Conservation (phyloP, 1,140 invertebrate species). For the Pogonomyrmex barbatus region DNA sequence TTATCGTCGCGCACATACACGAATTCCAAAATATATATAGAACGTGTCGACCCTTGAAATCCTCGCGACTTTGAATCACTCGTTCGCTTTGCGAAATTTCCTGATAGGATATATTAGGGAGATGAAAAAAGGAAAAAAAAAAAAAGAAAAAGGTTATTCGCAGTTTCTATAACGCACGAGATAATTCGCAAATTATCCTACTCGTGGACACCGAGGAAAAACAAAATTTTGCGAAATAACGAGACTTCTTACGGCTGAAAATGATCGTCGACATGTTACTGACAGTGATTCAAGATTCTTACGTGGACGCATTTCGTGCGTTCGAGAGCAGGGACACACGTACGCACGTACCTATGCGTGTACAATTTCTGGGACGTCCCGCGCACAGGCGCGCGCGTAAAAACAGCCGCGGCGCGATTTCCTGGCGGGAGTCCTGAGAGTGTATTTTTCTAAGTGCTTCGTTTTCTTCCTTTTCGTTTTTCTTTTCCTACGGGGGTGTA, state of each 20-base stretch:
- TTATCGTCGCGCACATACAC: constrained; percentile 22
- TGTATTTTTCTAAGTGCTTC: constrained; percentile 69
- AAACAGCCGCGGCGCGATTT: constrained; percentile 5
- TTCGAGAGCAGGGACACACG: constrained; percentile 34
- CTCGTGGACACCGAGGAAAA: not conserved
- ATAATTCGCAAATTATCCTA: not conserved
- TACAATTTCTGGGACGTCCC: constrained; percentile 34
- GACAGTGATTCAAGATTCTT: constrained; percentile 19
- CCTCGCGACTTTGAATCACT: constrained; percentile 7
- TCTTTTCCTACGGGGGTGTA: constrained; percentile 46
- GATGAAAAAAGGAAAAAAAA: not conserved
- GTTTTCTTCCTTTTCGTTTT: constrained; percentile 60
- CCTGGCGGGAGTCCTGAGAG: constrained; percentile 62
- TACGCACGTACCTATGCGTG: constrained; percentile 4
- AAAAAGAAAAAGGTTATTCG: no score
- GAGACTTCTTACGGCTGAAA: constrained; percentile 5
- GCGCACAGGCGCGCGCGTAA: constrained; percentile 4
- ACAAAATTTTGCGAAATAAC: constrained; percentile 6
- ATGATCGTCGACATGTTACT: not conserved
- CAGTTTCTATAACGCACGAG: not conserved
- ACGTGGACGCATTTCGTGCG: constrained; percentile 9
- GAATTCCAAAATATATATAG: constrained; percentile 7
- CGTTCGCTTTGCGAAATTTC: constrained; percentile 17
- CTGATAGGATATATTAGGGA: not conserved
- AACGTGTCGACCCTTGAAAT: constrained; percentile 36